Base-by-base conservation (phyloP, 2,888 invertebrate genomes). In the Exephanes ischioxanthus region DNA sequence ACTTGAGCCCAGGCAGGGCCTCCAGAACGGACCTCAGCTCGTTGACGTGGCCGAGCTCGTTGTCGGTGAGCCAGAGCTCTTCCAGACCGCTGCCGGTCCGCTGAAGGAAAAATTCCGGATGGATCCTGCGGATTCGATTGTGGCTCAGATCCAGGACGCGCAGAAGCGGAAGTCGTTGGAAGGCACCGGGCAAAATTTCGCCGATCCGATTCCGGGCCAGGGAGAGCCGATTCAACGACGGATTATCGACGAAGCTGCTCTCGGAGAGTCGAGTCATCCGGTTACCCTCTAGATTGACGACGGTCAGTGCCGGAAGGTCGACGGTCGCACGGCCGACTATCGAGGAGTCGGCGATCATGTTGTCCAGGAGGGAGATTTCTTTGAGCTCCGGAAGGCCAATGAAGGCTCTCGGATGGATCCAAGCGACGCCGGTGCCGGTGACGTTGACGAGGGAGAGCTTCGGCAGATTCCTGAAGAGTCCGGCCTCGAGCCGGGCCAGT, bases 51-150 rank as follows among this genome's bases (percentile, higher is more conserved):
- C 95, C 96, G 26, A 98, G 96, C 92, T 97, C 96, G 92, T 98
- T 98, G 87, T 97, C 95, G 76, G 97, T 96, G 48, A 98, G 94
- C 94, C 96, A 96, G 6, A 98, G 94, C 91, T 97, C 97, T 92
- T 98, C 97, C 41, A 98, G 95, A 2, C 96, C 96, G 90, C 96
- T 97, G 3, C 96, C 96, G 0, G 96, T 96, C 84, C 96, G 95
- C 91, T 97, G 97, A 19, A 97, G 94, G 93, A 98, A 97, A 80
- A 97, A 97, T 93, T 97, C 97, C 0, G 97, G 97, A 89, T 98
- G 97, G 73, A 98, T 96, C 89, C 97, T 96, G 75, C 96, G 95
- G 67, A 98, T 96, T 77, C 95, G 95, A 92, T 98, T 98, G 88
- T 96, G 95, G 92, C 97, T 97, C 86, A 98, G 94, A 92, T 97